Conservation (phyloP, 1,140 invertebrate species). For the Drosophila sulfurigaster region DNA sequence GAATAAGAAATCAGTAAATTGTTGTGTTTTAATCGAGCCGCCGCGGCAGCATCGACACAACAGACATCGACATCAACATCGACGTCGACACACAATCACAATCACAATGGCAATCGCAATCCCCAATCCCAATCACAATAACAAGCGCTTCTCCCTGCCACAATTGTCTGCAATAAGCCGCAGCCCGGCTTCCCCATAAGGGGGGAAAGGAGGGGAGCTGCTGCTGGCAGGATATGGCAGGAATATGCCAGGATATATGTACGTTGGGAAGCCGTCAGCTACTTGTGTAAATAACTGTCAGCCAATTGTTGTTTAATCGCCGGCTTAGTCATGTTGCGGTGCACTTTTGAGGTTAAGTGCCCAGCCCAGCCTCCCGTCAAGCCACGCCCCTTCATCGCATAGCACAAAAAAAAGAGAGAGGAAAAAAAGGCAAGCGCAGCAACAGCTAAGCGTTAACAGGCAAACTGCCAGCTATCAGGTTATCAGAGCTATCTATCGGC, state of each 20-base stretch:
- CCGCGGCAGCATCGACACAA: constrained; percentile 5
- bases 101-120: constrained; percentile 14
- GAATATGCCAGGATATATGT: background rate
- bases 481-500: background rate
- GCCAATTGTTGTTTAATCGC: constrained; percentile 83
- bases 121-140: constrained; percentile 40
- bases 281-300: constrained; percentile 83
- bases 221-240: background rate
- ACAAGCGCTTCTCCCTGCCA: background rate
- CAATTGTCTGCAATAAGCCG: constrained; percentile 57
- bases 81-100: constrained; percentile 29
- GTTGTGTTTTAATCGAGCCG: constrained; percentile 79
- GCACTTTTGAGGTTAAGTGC: constrained; percentile 74
- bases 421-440: background rate
- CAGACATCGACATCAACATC: constrained; percentile 3
- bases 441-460: background rate
- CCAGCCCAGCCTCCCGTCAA: background rate
- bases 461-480: background rate
- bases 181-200: no score
- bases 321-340: constrained; percentile 63
- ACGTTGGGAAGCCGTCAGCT: constrained; percentile 44
- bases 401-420: no score
- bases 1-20: constrained; percentile 82
- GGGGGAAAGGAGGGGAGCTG: background rate
- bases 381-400: background rate